Evolutionary conservation across 2,113 vertebrate species (phyloP), one percentile per base, ranked within the genome.

Genomic region (Anser brachyrhynchus): DNA sequence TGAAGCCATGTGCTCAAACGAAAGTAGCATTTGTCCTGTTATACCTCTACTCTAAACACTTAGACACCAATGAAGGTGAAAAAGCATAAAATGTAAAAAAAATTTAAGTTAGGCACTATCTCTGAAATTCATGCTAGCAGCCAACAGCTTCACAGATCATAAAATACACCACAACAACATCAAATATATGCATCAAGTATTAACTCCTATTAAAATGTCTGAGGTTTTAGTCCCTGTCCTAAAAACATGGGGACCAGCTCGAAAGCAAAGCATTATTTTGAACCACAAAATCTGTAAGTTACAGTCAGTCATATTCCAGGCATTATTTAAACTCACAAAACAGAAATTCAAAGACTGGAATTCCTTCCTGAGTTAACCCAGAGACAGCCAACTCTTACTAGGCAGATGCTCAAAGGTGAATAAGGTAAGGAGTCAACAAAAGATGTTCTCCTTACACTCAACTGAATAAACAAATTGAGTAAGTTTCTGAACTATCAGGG

Each of bases 161-260:
- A 94, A 97, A 97, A 96, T 43, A 66, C n/a, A 91, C 26, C 61
- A 96, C 55, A 94, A 65, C 22, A 77, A 62, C 78, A 90, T 81
- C 74, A 94, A 93, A 21, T 83, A 81, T 78, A 89, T 61, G 65
- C 75, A 70, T 92, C 76, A 95, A 91, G 26, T 80, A 93, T 89
- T 95, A 74, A 80, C 84, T 46, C 70, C 83, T 94, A 89, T 84
- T 92, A 95, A 96, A 96, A 96, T 44, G 46, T 79, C 55, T 95
- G 54, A 95, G 49, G 9, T 85, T 94, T 96, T 49, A 95, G 31
- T 65, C 41, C 75, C 61, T 69, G 26, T 43, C 41, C 59, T 95
- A 89, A 92, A 95, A 91, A 91, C 13, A 11, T 55, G 18, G 39
- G 43, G 69, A 73, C 62, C 35, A 90, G 39, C 26, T 89, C n/a